phyloP scores from a whole-genome alignment of 2,113 vertebrate species.

The Tonatia bakeri region DNA sequence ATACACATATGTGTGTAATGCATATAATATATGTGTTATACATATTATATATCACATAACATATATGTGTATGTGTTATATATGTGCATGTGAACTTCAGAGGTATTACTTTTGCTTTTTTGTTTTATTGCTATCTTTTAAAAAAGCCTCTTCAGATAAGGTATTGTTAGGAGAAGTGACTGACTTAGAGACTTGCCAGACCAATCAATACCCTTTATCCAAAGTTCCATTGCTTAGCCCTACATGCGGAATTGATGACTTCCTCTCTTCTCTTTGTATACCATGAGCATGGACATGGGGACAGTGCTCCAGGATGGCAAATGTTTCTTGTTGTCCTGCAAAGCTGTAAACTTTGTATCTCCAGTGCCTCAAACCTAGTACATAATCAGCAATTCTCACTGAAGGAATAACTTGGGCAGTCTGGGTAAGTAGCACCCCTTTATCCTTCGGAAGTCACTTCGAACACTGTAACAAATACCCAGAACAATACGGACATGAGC shows the following conservation, averaged over 20 bases:
- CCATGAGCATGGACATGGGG: not conserved
- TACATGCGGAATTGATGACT: not conserved
- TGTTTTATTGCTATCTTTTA: not conserved
- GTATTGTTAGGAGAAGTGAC: not conserved
- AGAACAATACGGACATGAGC: not conserved
- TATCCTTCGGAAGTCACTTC: not conserved
- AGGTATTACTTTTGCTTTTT: not conserved
- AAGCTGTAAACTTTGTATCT: not conserved
- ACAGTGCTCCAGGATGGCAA: not conserved
- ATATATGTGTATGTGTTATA: not conserved
- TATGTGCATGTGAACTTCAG: not conserved
- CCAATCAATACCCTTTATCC: not conserved
- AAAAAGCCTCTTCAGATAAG: not conserved
- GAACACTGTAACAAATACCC: not conserved
- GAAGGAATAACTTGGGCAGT: not conserved
- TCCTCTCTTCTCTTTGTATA: not conserved
- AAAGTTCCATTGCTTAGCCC: not conserved
- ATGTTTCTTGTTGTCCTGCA: not conserved
- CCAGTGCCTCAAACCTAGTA: not conserved
- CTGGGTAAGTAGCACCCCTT: not conserved
- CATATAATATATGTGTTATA: not conserved
- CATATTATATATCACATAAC: not conserved
- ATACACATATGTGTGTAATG: not conserved
- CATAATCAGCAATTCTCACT: not conserved
- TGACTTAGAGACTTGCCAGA: not conserved